Percentiles rank a stretch among this genome's conserved stretches.
These are phyloP conservation scores for Pollenia angustigena DNA, from an alignment of 2,888 invertebrate genomes.

Conservation along the genomic window DNA sequence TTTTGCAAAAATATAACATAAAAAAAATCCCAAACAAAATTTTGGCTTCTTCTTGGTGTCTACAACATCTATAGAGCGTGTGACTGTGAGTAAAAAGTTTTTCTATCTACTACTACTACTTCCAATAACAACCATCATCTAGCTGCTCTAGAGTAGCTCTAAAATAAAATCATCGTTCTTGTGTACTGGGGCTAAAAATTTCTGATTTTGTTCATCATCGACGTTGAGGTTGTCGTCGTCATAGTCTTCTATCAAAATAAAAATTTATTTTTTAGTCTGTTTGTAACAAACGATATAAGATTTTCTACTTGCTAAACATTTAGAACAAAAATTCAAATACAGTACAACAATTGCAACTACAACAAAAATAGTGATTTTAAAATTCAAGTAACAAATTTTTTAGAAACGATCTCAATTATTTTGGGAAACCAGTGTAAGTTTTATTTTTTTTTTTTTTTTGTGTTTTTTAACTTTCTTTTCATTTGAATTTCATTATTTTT, in stretches of 20 bases:
- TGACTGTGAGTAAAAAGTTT: conserved; percentile 61
- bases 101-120: conserved; percentile 33
- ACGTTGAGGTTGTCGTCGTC: conserved; percentile 16
- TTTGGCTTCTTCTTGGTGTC: conserved; percentile 52
- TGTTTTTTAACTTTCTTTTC: background rate
- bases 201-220: conserved; percentile 41
- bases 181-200: conserved; percentile 25
- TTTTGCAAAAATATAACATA: conserved; percentile 45
- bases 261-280: conserved; percentile 5
- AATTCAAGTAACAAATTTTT: background rate
- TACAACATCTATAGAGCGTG: conserved; percentile 39
- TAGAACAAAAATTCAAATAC: conserved; percentile 20
- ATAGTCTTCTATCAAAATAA: conserved; percentile 4
- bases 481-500: background rate
- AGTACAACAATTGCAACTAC: background rate
- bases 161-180: conserved; percentile 30
- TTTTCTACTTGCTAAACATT: conserved; percentile 37
- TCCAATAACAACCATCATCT: conserved; percentile 13
- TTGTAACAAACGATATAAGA: background rate
- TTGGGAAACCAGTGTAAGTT: conserved; percentile 25
- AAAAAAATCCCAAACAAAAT: conserved; percentile 51
- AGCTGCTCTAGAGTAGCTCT: conserved; percentile 26
- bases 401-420: conserved; percentile 25
- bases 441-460: conserved; percentile 11
- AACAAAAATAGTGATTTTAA: conserved; percentile 6